Conservation (phyloP, 2,113 vertebrate genomes). For the Pantherophis guttatus region DNA sequence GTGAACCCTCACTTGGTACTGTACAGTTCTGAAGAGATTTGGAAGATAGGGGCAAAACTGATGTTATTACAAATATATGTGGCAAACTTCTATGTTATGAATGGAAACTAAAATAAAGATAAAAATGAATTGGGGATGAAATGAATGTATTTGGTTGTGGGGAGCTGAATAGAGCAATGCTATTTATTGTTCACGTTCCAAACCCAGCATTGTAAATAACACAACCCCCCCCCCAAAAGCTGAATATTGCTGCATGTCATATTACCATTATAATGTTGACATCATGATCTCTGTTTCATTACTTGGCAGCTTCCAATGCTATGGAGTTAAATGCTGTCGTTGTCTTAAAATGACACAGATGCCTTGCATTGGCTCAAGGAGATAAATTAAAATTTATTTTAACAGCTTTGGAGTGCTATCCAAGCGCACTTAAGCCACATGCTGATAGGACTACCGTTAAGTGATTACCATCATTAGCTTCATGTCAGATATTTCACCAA, state of each 20-base stretch:
- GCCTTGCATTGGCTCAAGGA: slow-evolving; percentile 58
- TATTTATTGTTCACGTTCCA: slow-evolving; percentile 55
- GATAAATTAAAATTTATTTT: slow-evolving; percentile 58
- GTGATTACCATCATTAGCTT: neutral
- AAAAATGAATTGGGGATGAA: neutral
- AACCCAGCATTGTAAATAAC: slow-evolving; percentile 65
- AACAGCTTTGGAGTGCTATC: slow-evolving; percentile 52
- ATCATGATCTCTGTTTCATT: slow-evolving; percentile 64
- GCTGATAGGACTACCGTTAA: slow-evolving; percentile 9
- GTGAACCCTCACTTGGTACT: neutral
- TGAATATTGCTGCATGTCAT: slow-evolving; percentile 61
- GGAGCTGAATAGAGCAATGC: slow-evolving; percentile 23
- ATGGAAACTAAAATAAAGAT: neutral
- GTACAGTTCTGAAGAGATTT: neutral
- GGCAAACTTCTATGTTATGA: neutral
- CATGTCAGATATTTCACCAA: neutral
- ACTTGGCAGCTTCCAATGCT: slow-evolving; percentile 59
- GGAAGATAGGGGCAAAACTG: neutral
- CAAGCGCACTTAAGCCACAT: slow-evolving; percentile 1
- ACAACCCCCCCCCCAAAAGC: slow-evolving; percentile 45
- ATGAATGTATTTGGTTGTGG: neutral
- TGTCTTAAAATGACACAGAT: slow-evolving; percentile 58
- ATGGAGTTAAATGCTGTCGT: slow-evolving; percentile 51
- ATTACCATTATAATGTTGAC: slow-evolving; percentile 63
- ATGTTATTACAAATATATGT: neutral